Evolutionary conservation across 1,140 invertebrate species (phyloP).

Genomic region (Oryctes rhinoceros): DNA sequence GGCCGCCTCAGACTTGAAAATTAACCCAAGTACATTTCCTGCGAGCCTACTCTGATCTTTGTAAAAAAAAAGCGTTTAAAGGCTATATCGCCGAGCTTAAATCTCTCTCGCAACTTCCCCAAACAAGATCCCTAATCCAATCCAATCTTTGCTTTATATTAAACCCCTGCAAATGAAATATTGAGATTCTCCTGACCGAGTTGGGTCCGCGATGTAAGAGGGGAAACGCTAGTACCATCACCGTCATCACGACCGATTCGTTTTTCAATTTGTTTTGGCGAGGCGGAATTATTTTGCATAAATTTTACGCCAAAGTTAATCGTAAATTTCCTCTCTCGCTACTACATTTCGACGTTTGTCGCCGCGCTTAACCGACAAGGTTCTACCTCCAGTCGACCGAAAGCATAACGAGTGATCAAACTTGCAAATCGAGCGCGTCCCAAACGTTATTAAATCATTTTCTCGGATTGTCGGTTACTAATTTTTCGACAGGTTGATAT

Average conservation of each 20-base stretch:
- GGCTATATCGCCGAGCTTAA: too few species aligned
- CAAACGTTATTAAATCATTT: conserved; percentile 11
- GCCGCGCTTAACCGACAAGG: not conserved
- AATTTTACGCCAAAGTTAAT: conserved; percentile 17
- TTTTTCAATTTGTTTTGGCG: conserved; percentile 5
- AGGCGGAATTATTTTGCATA: not conserved
- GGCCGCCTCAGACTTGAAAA: too few species aligned
- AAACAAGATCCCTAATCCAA: too few species aligned
- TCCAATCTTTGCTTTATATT: too few species aligned
- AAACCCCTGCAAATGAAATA: not conserved
- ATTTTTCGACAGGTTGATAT: not conserved
- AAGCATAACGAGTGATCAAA: not conserved
- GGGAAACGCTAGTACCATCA: conserved; percentile 1
- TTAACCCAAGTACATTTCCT: too few species aligned
- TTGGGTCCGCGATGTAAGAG: not conserved
- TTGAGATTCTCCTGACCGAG: not conserved
- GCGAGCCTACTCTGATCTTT: too few species aligned
- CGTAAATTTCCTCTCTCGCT: conserved; percentile 5
- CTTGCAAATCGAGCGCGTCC: not conserved
- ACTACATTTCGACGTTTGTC: not conserved
- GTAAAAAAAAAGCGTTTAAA: too few species aligned
- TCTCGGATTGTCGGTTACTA: not conserved
- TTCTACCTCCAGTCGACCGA: not conserved
- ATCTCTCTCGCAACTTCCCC: too few species aligned
- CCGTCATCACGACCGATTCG: not conserved